Conservation (phyloP, 2,888 invertebrate species). For the Pyrocoelia pectoralis region DNA sequence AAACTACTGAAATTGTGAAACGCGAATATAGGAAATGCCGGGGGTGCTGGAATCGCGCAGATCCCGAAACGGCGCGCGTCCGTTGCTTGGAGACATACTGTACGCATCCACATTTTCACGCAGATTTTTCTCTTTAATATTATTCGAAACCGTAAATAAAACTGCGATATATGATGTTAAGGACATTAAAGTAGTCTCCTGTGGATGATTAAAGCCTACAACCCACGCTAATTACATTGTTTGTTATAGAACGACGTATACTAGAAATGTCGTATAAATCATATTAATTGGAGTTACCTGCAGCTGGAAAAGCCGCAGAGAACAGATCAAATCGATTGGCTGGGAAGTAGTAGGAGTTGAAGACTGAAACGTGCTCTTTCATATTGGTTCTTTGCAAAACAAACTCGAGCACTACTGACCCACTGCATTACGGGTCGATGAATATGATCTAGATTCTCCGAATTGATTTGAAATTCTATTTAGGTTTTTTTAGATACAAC, state of each 20-base stretch:
- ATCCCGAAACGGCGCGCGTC: constrained; percentile 43
- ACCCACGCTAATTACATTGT: constrained; percentile 21
- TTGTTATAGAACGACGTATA: constrained; percentile 22
- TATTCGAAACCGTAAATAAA: constrained; percentile 10
- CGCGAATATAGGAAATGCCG: constrained; percentile 33
- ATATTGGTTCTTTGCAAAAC: constrained; percentile 34
- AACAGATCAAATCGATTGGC: constrained; percentile 36
- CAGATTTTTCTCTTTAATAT: constrained; percentile 22
- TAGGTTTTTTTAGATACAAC: too few species aligned
- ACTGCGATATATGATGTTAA: background rate
- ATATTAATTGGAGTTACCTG: constrained; percentile 31
- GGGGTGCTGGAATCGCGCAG: constrained; percentile 42
- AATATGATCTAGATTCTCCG: constrained; percentile 26
- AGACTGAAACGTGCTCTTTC: constrained; percentile 31
- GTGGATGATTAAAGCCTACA: constrained; percentile 14
- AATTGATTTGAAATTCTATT: background rate
- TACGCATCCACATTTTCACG: constrained; percentile 33
- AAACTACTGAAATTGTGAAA: constrained; percentile 42
- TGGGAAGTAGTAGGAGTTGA: constrained; percentile 22
- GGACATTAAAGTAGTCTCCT: constrained; percentile 6
- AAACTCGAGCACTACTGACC: constrained; percentile 37
- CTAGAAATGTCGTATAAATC: constrained; percentile 29
- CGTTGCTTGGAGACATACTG: constrained; percentile 47
- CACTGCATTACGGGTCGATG: constrained; percentile 33
- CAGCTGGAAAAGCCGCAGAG: constrained; percentile 35